Evolutionary conservation across 2,797 vertebrate species (phyloP).

Genomic region (Ceryle rudis): DNA sequence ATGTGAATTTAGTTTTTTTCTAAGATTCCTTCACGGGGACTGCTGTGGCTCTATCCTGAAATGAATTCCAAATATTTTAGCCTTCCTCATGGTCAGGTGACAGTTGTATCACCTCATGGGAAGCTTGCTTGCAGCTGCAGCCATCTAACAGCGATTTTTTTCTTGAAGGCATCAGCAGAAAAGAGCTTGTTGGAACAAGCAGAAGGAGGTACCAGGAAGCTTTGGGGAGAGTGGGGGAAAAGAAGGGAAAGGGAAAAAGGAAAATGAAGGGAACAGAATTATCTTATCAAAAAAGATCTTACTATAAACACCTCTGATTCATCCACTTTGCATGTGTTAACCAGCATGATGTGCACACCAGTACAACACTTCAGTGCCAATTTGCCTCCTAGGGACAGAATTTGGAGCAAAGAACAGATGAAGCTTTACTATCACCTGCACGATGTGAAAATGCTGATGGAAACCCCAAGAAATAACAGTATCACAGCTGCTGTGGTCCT

Average conservation of each 20-base stretch:
- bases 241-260: background rate
- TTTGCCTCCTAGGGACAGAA: background rate
- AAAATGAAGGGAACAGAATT: background rate
- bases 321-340: background rate
- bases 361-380: accelerated
- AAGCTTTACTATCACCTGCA: accelerated
- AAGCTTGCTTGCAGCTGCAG: background rate
- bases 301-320: background rate
- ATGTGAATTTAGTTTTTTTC: background rate
- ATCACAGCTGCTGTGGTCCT: accelerated
- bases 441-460: background rate
- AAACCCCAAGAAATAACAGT: background rate
- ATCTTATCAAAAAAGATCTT: background rate
- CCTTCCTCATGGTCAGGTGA: background rate
- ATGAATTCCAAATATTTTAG: background rate
- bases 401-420: background rate
- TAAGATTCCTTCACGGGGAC: background rate
- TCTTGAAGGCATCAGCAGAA: background rate
- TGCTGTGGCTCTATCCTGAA: background rate
- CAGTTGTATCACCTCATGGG: background rate
- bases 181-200: background rate
- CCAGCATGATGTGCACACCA: no score
- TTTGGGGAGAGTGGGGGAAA: background rate
- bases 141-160: background rate
- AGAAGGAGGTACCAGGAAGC: background rate